These are phyloP conservation scores for Chionodraco myersi DNA, from an alignment of 2,113 vertebrate genomes.

Conservation along the genomic window DNA sequence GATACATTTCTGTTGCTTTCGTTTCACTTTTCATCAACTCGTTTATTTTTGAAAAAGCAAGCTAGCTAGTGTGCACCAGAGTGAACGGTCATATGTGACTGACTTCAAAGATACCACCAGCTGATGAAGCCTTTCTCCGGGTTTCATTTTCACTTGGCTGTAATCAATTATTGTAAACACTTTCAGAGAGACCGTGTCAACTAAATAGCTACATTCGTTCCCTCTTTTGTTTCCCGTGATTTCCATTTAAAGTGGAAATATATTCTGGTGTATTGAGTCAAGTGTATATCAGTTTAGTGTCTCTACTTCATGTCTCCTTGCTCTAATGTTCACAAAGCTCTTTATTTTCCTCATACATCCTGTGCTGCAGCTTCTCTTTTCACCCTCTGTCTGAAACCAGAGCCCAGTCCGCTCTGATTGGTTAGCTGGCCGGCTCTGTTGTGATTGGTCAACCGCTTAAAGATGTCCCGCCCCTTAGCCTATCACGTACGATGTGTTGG, in stretches of 20 bases:
- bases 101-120: neutral
- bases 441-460: too few relatives aligned
- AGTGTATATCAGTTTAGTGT: too few relatives aligned
- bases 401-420: too few relatives aligned
- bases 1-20: neutral
- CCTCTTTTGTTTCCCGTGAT: neutral
- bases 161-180: neutral
- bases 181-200: neutral
- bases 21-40: neutral
- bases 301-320: too few relatives aligned
- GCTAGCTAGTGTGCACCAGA: neutral
- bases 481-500: too few relatives aligned
- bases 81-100: neutral
- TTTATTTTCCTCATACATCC: too few relatives aligned
- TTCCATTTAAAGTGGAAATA: slow-evolving; percentile 5
- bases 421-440: too few relatives aligned
- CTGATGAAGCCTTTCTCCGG: neutral
- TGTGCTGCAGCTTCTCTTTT: too few relatives aligned
- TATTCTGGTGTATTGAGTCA: too few relatives aligned
- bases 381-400: too few relatives aligned
- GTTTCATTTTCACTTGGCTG: neutral
- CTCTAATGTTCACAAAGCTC: too few relatives aligned
- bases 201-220: neutral
- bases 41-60: neutral
- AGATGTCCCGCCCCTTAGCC: too few relatives aligned